A percentile compares a stretch with the other conserved stretches of the same genome.
phyloP scores from a whole-genome alignment of 2,797 vertebrate genomes.

The Pelodytes ibericus region DNA sequence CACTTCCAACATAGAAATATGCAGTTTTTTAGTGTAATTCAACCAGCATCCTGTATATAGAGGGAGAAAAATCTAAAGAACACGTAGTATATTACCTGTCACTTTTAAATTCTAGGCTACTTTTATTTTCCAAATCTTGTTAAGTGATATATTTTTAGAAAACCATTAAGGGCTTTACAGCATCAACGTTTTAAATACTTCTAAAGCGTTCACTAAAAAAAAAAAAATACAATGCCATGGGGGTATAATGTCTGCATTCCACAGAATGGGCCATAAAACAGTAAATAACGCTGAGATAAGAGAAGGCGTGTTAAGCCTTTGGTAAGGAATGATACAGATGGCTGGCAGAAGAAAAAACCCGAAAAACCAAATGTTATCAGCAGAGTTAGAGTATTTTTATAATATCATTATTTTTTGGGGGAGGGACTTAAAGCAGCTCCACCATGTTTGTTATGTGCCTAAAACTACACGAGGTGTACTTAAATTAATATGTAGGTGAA shows the following conservation, averaged over 20 bases:
- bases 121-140: slow-evolving; percentile 1
- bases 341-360: too few relatives aligned
- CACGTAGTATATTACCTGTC: not conserved
- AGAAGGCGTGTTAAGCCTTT: slow-evolving; percentile 22
- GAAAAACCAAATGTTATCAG: too few relatives aligned
- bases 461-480: too few relatives aligned
- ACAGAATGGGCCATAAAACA: slow-evolving; percentile 46
- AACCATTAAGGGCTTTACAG: not conserved
- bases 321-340: too few relatives aligned
- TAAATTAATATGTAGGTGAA: too few relatives aligned
- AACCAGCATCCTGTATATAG: not conserved
- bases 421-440: too few relatives aligned
- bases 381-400: too few relatives aligned
- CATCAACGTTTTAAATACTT: slow-evolving; percentile 34
- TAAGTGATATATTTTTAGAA: not conserved
- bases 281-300: slow-evolving; percentile 33
- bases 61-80: not conserved
- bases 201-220: slow-evolving; percentile 11
- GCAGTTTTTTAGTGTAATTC: not conserved
- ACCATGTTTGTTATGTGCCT: too few relatives aligned
- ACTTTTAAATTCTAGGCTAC: not conserved
- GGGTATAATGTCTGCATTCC: slow-evolving; percentile 20
- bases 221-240: slow-evolving; percentile 25
- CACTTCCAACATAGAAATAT: not conserved
- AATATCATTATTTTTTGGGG: too few relatives aligned